Evolutionary conservation across 2,797 vertebrate genomes (phyloP).

Genomic region (Sphaeramia orbicularis): DNA sequence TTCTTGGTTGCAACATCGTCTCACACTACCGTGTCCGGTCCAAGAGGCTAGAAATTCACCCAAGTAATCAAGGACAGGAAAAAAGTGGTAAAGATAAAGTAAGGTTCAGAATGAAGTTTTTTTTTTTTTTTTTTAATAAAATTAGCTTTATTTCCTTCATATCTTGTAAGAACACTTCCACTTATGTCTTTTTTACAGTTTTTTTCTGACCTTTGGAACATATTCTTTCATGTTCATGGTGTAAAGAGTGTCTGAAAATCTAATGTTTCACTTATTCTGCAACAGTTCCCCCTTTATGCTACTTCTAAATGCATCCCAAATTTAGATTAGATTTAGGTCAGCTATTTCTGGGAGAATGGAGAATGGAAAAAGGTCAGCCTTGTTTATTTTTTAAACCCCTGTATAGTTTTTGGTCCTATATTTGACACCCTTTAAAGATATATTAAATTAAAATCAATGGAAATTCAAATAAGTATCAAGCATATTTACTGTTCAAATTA

Average conservation of each 20-base stretch:
- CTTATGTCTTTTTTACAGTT: conserved; percentile 7
- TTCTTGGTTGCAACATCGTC: conserved; percentile 67
- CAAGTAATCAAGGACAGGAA: conserved; percentile 38
- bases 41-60: conserved; percentile 47
- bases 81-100: conserved; percentile 28
- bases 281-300: conserved; percentile 11
- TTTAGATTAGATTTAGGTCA: conserved; percentile 27
- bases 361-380: neutral
- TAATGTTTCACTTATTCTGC: conserved; percentile 27
- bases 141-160: conserved; percentile 5
- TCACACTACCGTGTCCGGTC: conserved; percentile 50
- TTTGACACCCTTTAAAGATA: conserved; percentile 2
- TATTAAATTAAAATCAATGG: neutral
- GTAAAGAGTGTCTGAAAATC: conserved; percentile 26
- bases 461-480: too few species aligned
- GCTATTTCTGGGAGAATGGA: conserved; percentile 3
- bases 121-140: conserved; percentile 15
- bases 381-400: neutral
- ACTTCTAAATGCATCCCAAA: neutral
- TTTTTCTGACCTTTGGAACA: neutral
- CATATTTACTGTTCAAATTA: too few species aligned
- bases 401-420: neutral
- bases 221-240: conserved; percentile 38
- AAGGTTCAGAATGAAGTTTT: conserved; percentile 16
- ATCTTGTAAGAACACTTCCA: conserved; percentile 22